phyloP scores from a whole-genome alignment of 2,888 invertebrate genomes.

The Orthosia cruda region DNA sequence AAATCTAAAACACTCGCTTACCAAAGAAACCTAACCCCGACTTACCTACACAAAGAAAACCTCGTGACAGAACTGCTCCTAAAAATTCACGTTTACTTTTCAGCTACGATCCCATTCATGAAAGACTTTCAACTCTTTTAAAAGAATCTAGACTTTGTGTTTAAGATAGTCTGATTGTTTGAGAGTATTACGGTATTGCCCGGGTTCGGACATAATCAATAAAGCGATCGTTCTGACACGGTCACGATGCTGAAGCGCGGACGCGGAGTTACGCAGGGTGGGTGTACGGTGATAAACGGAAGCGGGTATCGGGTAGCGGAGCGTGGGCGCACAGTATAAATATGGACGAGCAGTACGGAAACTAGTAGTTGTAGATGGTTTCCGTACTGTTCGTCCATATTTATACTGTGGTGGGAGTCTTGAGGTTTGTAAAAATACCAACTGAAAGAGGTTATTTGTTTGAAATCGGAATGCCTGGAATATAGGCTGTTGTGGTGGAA shows the following conservation, averaged over 20 bases:
- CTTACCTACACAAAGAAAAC: slow-evolving; percentile 1
- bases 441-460: too few relatives aligned
- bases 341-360: too few relatives aligned
- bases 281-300: slow-evolving; percentile 57
- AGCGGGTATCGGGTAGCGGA: slow-evolving; percentile 63
- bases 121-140: slow-evolving; percentile 38
- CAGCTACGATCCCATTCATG: slow-evolving; percentile 50
- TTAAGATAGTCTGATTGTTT: slow-evolving; percentile 54
- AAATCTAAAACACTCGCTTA: background rate
- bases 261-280: slow-evolving; percentile 87
- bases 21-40: slow-evolving; percentile 1
- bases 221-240: slow-evolving; percentile 89
- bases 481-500: too few relatives aligned
- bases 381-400: too few relatives aligned
- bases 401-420: too few relatives aligned
- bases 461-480: too few relatives aligned
- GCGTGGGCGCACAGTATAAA: too few relatives aligned
- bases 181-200: slow-evolving; percentile 67
- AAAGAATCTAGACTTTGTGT: slow-evolving; percentile 57
- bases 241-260: slow-evolving; percentile 86
- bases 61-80: slow-evolving; percentile 1
- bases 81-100: slow-evolving; percentile 61
- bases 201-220: slow-evolving; percentile 85
- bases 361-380: too few relatives aligned
- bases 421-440: background rate